Base-by-base conservation (phyloP, 2,888 invertebrate genomes). In the Dichetophora obliterata region DNA sequence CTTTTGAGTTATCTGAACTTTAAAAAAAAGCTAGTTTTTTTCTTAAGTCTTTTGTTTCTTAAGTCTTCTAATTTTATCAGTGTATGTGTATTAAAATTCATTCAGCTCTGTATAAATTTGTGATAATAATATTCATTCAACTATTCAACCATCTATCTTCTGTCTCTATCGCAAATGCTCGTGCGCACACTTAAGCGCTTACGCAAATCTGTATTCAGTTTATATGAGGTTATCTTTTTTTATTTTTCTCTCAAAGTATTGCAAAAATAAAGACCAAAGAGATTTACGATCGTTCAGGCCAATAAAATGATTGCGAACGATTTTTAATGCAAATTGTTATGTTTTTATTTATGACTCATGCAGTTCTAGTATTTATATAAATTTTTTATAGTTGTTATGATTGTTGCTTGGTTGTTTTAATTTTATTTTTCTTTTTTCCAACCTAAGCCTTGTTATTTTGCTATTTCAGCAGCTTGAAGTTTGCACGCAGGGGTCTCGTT, bases 241-340 rank as follows among this genome's bases (percentile, higher is more conserved):
- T 27, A 22, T 72, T 59, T 52, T 27, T 48, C 2, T n/a, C 48
- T 52, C 22, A 31, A 37, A 24, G 50, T 5, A 19, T n/a, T 37
- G 37, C 50, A 70, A 59, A 69, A 75, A 69, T 69, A 50, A 75
- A 59, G 16, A 82, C 80, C 72, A 66, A 75, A 79, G 82, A 88
- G 88, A 88, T 87, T 87, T 87, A 88, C 86, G 88, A 86, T 85
- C 84, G 80, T 81, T 82, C 82, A 83, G 85, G 82, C 86, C 86
- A 88, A 87, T 87, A 88, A 88, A 87, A 88, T 88, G 88, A 87
- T 87, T 88, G 87, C 86, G 81, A 87, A 82, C 85, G 86, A 87
- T 87, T 86, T 88, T 86, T 86, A 88, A 88, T 86, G 87, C 86
- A 88, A 88, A 88, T 88, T 85, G 85, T 86, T 86, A 82, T 83